These are phyloP conservation scores for Ophiodon elongatus DNA, from an alignment of 2,113 vertebrate species.

Conservation along the genomic window DNA sequence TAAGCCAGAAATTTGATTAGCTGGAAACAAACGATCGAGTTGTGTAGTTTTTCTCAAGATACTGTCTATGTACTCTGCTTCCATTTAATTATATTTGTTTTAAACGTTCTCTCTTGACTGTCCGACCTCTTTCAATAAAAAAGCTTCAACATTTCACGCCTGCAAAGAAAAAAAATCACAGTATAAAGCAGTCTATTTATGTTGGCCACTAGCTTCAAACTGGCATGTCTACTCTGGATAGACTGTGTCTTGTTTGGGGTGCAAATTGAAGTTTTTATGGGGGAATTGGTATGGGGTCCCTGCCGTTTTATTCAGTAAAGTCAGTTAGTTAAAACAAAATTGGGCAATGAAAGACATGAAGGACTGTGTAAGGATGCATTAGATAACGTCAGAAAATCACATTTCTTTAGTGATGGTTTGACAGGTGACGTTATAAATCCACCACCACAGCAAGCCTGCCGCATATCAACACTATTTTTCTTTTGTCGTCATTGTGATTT, in stretches of 20 bases:
- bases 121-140: neutral
- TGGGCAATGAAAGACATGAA: neutral
- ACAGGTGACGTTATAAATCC: neutral
- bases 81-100: neutral
- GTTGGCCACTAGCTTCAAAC: neutral
- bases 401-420: neutral
- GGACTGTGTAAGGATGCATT: neutral
- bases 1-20: conserved; percentile 25
- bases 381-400: neutral
- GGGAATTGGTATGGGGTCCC: neutral
- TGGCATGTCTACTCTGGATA: neutral
- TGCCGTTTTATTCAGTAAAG: neutral
- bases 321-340: neutral
- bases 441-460: neutral
- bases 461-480: neutral
- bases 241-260: neutral
- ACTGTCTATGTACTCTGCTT: neutral
- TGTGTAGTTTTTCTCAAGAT: conserved; percentile 15
- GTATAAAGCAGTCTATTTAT: neutral
- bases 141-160: neutral
- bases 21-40: conserved; percentile 25
- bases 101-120: neutral
- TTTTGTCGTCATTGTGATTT: neutral
- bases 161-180: neutral
- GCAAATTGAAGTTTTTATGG: neutral